Base-by-base conservation (phyloP, 1,140 invertebrate species). In the Diprion similis region DNA sequence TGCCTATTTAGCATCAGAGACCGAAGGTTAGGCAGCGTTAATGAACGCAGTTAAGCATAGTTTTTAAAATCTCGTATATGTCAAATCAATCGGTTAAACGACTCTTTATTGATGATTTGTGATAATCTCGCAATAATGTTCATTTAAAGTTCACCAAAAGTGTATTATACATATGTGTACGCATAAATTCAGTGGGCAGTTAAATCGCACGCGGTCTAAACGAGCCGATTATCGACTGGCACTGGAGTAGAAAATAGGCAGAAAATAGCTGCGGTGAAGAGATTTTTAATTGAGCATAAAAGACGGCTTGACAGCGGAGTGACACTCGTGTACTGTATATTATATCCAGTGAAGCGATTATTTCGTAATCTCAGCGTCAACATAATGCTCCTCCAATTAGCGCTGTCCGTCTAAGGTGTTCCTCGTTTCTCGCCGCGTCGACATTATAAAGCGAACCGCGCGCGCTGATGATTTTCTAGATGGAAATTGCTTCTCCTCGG, bases 321-420 rank as follows among this genome's bases (percentile, higher is more conserved):
- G n/a, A 59, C 11, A 13, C 51, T 17, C 51, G 51, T 6, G 24
- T 59, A 13, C 51, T 4, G 11, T 59, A 15, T 13, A 10, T 51
- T 15, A 15, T 15, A 13, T 13, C 8, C 51, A 15, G 51, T 59
- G 51, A 4, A 17, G 24, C 51, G 51, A 59, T 59, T 59, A 59
- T 59, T 59, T 9, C n/a, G 51, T 59, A 59, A 59, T 59, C 51
- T 59, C 51, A 59, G 51, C 51, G 51, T 59, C n/a, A 59, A 59
- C 51, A 59, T 59, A 15, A 59, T 59, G n/a, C 51, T 59, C 51
- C 51, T 59, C 51, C 51, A 59, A 59, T 59, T 59, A 59, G 51
- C 51, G 51, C 51, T 59, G 51, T 59, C 51, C 51, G 51, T 59
- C 51, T 0, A 59, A 59, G 51, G 51, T 59, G 51, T 59, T 59